These are phyloP conservation scores for Phenacoccus solenopsis DNA, from an alignment of 1,140 invertebrate genomes.

Conservation along the genomic window DNA sequence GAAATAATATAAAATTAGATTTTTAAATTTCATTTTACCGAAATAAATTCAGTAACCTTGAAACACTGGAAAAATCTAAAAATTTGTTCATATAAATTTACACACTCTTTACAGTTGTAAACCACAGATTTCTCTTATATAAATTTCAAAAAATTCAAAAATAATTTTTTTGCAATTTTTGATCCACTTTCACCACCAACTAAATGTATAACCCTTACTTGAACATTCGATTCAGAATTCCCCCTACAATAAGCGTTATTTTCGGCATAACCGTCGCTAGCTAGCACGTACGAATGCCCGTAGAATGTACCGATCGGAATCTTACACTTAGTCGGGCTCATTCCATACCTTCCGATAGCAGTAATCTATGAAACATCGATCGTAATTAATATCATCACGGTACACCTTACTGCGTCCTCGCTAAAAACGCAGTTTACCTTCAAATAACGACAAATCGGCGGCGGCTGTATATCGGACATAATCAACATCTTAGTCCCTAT, in stretches of 20 bases:
- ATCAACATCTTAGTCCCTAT: slow-evolving; percentile 71
- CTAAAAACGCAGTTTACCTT: slow-evolving; percentile 46
- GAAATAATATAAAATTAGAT: no score
- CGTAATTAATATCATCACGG: not conserved
- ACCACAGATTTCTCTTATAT: no score
- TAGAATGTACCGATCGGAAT: slow-evolving; percentile 87
- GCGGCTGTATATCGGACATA: slow-evolving; percentile 75
- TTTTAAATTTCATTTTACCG: no score
- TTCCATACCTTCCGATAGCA: slow-evolving; percentile 76
- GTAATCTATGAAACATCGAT: slow-evolving; percentile 45
- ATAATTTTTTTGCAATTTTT: no score
- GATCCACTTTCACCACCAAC: no score
- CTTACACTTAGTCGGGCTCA: slow-evolving; percentile 74
- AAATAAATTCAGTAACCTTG: no score
- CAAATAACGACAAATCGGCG: slow-evolving; percentile 73
- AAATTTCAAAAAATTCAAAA: no score
- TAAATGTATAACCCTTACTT: slow-evolving; percentile 18
- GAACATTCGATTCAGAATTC: slow-evolving; percentile 10
- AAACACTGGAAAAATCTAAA: no score
- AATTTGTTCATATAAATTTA: no score
- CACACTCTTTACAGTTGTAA: no score
- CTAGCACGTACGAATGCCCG: slow-evolving; percentile 68
- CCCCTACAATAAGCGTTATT: not conserved
- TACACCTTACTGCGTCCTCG: not conserved
- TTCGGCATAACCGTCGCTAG: slow-evolving; percentile 48